Percentiles rank a stretch among this genome's conserved stretches.
Evolutionary conservation across 1,140 invertebrate species (phyloP).

Genomic region (Diabrotica virgifera): DNA sequence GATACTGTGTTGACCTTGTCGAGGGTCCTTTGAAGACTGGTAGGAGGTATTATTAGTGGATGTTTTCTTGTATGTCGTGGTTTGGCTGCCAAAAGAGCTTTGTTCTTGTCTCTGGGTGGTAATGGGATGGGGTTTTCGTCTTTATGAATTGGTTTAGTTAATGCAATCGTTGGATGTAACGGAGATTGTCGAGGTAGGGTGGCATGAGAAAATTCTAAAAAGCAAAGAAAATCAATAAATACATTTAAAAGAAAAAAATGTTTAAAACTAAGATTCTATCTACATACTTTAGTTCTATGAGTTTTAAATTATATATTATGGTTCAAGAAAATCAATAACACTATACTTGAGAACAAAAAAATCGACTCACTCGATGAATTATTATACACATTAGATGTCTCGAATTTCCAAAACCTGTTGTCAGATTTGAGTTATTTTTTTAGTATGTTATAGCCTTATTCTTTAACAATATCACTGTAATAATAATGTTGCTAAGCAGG

Average conservation of each 20-base stretch:
- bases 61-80: conserved; percentile 82
- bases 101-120: conserved; percentile 77
- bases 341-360: too few species aligned
- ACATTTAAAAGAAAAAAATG: neutral
- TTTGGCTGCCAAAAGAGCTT: conserved; percentile 61
- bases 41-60: conserved; percentile 76
- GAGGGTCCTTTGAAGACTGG: conserved; percentile 58
- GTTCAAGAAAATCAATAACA: too few species aligned
- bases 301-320: too few species aligned
- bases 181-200: conserved; percentile 11
- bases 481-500: too few species aligned
- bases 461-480: too few species aligned
- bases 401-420: too few species aligned
- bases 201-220: conserved; percentile 20
- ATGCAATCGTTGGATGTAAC: neutral
- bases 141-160: conserved; percentile 29
- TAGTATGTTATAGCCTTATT: too few species aligned
- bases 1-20: conserved; percentile 52
- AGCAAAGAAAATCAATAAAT: neutral
- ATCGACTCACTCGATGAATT: too few species aligned
- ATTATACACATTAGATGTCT: too few species aligned
- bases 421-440: too few species aligned
- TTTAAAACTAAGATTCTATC: too few species aligned
- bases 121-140: conserved; percentile 74
- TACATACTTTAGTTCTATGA: too few species aligned